These are phyloP conservation scores for Heliocidaris erythrogramma DNA, from an alignment of 35 echinoderm and acorn worm species.

Conservation along the genomic window DNA sequence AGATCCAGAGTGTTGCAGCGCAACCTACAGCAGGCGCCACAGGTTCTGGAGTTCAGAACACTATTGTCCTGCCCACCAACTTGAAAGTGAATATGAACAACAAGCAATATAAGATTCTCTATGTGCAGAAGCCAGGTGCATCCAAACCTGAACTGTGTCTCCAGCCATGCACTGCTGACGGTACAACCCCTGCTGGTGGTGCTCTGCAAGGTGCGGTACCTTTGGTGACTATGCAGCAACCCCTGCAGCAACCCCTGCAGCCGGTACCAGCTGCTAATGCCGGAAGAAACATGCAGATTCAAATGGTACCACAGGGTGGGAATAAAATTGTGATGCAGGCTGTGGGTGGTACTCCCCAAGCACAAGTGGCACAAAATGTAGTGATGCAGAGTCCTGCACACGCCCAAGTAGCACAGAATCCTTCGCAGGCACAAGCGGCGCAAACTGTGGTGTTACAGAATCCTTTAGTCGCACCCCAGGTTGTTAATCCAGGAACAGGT, in stretches of 20 bases:
- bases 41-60: neutral
- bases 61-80: conserved; percentile 27
- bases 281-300: conserved; percentile 4
- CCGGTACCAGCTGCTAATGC: neutral
- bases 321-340: conserved; percentile 31
- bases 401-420: neutral
- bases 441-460: neutral
- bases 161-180: neutral
- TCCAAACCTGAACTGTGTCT: conserved; percentile 2
- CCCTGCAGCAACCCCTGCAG: neutral
- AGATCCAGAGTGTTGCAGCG: neutral
- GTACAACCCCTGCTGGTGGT: neutral
- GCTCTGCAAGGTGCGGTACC: neutral
- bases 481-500: neutral
- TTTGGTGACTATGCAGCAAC: neutral
- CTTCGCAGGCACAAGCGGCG: neutral
- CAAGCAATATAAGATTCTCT: conserved; percentile 25
- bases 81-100: conserved; percentile 30
- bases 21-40: neutral
- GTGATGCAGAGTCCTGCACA: neutral
- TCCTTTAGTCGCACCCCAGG: neutral
- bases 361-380: neutral
- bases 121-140: conserved; percentile 42
- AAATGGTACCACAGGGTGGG: conserved; percentile 36
- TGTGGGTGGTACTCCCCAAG: neutral